Conservation (phyloP, 2,113 vertebrate genomes). For the Muntiacus reevesi region DNA sequence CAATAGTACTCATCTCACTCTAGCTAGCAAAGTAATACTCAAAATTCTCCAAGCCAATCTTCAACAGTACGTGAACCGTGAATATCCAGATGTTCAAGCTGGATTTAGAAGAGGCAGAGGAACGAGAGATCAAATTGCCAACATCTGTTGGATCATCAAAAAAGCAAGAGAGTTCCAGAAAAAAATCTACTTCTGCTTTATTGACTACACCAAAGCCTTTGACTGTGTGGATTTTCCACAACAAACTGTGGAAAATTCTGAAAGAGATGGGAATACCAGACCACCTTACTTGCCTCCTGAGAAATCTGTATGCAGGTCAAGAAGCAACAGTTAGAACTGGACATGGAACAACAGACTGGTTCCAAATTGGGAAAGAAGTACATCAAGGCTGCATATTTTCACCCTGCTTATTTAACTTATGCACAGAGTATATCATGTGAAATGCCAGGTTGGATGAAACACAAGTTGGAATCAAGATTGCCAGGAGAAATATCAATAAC, state of each 20-base stretch:
- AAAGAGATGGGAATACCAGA: neutral
- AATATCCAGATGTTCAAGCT: neutral
- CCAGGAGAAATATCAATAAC: neutral
- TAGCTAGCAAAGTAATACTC: neutral
- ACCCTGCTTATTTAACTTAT: neutral
- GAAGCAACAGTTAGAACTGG: neutral
- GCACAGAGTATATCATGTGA: neutral
- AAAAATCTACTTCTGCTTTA: neutral
- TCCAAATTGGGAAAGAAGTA: neutral
- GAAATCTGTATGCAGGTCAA: neutral
- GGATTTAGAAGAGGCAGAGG: neutral
- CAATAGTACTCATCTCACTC: neutral
- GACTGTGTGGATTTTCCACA: neutral
- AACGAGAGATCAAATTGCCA: neutral
- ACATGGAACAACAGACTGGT: neutral
- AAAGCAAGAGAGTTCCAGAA: neutral
- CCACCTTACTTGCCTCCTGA: neutral
- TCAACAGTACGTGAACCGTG: accelerated
- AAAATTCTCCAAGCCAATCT: neutral
- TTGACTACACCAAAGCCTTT: neutral
- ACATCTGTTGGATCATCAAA: neutral
- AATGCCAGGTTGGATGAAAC: neutral
- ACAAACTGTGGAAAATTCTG: neutral
- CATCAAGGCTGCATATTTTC: neutral
- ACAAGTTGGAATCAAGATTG: neutral